Base-by-base conservation (phyloP, 2,888 invertebrate species). In the Netelia melanura region DNA sequence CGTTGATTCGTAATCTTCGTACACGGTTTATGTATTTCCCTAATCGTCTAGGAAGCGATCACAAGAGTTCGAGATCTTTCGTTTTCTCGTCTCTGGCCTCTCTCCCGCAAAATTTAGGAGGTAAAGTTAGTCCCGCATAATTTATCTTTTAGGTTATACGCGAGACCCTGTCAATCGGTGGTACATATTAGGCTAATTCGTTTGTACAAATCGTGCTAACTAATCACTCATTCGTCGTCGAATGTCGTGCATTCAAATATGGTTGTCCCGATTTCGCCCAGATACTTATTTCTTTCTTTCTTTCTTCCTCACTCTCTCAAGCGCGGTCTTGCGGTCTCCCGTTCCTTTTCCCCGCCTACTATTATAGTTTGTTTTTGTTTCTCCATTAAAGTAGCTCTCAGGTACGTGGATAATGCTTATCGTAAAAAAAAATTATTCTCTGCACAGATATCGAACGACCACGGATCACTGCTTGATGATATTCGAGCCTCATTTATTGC, bases 391-490 rank as follows among this genome's bases (percentile, higher is more conserved):
- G 86, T 90, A 92, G 91, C 90, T 91, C 90, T 90, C 91, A 92
- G 92, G 91, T 92, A 91, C 90, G 87, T 85, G 87, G 88, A 88
- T 87, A 89, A 89, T 88, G 88, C 88, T 89, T 91, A 89, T 87
- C 85, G 86, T 89, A 86, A 82, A 81, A 86, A 64, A 76, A 76
- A 21, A 38, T 70, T 83, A 64, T 80, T 86, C 58, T 67, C 38
- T 75, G 88, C 91, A 90, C 91, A 88, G 89, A 91, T 68, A 84
- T 86, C n/a, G 88, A 78, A 88, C 83, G 76, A 74, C 23, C 80
- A 30, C 64, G 67, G 62, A 25, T 38, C 14, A 72, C 68, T 75
- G 67, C 67, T 52, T 54, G 21, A 61, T 71, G 82, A 44, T 30
- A 58, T 23, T 61, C 38, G 56, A 67, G n/a, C 23, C 21, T 75